Evolutionary conservation across 2,797 vertebrate species (phyloP).

Genomic region (Florisuga fusca): DNA sequence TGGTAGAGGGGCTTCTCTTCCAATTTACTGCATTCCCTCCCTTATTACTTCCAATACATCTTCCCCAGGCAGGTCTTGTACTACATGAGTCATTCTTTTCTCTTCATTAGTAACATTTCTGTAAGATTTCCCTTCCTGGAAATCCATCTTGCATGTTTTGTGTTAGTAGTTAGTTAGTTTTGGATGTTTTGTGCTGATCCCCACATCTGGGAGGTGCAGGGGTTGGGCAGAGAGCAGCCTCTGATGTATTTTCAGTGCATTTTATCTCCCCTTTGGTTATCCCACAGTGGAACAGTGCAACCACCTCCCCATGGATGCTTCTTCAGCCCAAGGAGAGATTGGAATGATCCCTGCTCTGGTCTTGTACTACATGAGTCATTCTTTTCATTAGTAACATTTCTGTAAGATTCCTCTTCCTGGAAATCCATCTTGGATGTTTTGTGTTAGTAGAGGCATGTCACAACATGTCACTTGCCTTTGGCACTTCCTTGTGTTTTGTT

Average conservation of each 20-base stretch:
- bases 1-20: background rate
- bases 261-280: background rate
- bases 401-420: background rate
- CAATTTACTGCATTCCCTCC: background rate
- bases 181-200: too few relatives aligned
- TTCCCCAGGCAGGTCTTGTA: background rate
- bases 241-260: background rate
- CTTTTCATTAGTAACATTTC: background rate
- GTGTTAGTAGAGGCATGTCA: background rate
- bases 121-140: background rate
- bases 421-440: background rate
- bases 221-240: background rate
- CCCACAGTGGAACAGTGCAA: background rate
- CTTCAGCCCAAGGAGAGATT: background rate
- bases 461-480: background rate
- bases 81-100: background rate
- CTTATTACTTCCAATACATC: background rate
- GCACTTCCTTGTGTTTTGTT: background rate
- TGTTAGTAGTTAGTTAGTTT: too few relatives aligned
- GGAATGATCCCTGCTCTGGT: background rate
- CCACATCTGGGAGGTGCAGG: rapidly evolving
- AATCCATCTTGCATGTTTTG: too few relatives aligned
- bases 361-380: background rate
- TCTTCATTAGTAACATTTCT: background rate
- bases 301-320: background rate